Conservation (phyloP, 2,888 invertebrate genomes). For the Orchesella flavescens region DNA sequence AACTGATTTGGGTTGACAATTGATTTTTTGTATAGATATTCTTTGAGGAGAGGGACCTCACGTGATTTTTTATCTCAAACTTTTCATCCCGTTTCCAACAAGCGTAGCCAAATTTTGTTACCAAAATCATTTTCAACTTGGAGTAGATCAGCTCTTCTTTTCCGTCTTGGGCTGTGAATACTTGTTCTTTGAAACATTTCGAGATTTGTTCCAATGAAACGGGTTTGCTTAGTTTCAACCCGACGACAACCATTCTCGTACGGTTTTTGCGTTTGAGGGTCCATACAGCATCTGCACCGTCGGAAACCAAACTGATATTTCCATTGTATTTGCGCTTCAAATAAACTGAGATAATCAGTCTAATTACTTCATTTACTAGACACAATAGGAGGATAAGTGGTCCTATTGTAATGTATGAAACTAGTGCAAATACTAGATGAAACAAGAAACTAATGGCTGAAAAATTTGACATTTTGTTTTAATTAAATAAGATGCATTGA, state of each 20-base stretch:
- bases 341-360: neutral
- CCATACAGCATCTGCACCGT: slow-evolving; percentile 1
- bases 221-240: neutral
- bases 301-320: neutral
- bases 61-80: neutral
- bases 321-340: neutral
- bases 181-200: neutral
- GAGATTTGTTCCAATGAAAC: neutral
- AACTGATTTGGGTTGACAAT: neutral
- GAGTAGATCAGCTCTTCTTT: neutral
- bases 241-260: neutral
- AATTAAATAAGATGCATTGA: no score
- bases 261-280: neutral
- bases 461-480: no score
- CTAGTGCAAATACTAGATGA: no score
- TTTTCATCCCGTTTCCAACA: slow-evolving; percentile 7
- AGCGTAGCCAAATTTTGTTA: neutral
- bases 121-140: neutral
- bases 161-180: neutral
- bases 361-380: neutral
- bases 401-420: neutral
- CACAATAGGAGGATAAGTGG: neutral
- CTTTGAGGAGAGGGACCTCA: neutral
- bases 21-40: neutral
- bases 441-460: no score